These are phyloP conservation scores for Drosophila oshimai DNA, from an alignment of 1,140 invertebrate genomes.

Conservation along the genomic window DNA sequence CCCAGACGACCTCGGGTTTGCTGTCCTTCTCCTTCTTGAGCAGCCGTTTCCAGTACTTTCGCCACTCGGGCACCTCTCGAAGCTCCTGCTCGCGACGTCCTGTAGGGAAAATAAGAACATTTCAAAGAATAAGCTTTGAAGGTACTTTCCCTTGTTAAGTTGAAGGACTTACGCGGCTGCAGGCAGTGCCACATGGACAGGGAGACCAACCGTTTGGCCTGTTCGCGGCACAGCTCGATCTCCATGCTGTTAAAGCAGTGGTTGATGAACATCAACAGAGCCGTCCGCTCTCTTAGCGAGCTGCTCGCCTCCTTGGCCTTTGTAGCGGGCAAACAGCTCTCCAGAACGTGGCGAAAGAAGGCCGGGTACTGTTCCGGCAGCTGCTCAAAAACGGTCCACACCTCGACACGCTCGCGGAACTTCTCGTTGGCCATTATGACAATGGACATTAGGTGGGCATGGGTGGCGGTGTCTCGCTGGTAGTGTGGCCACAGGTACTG, in stretches of 20 bases:
- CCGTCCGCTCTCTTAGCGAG: constrained; percentile 91
- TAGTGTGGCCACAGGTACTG: constrained; percentile 99
- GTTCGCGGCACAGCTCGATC: constrained; percentile 94
- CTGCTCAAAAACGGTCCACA: constrained; percentile 97
- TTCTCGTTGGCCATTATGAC: constrained; percentile 99
- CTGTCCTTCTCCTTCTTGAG: constrained; percentile 88
- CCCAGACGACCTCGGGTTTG: constrained; percentile 91
- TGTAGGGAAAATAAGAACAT: constrained; percentile 48
- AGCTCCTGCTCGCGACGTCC: constrained; percentile 93
- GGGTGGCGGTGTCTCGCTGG: constrained; percentile 86
- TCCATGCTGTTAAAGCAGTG: constrained; percentile 99
- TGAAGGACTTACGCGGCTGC: constrained; percentile 86
- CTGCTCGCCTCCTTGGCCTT: constrained; percentile 49
- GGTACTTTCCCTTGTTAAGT: too few relatives aligned
- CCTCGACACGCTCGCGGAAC: constrained; percentile 96
- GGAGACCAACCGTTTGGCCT: constrained; percentile 95
- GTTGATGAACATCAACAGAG: constrained; percentile 95
- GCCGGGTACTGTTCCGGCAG: constrained; percentile 91
- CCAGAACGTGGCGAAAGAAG: constrained; percentile 94
- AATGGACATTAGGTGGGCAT: constrained; percentile 96
- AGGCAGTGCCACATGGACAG: constrained; percentile 97
- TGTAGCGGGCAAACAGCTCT: constrained; percentile 82
- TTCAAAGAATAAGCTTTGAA: background rate
- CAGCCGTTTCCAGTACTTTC: constrained; percentile 95
- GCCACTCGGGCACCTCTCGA: constrained; percentile 93